Evolutionary conservation across 2,797 vertebrate species (phyloP), one percentile per base, ranked within the genome.

Genomic region (Pipistrellus nathusii): DNA sequence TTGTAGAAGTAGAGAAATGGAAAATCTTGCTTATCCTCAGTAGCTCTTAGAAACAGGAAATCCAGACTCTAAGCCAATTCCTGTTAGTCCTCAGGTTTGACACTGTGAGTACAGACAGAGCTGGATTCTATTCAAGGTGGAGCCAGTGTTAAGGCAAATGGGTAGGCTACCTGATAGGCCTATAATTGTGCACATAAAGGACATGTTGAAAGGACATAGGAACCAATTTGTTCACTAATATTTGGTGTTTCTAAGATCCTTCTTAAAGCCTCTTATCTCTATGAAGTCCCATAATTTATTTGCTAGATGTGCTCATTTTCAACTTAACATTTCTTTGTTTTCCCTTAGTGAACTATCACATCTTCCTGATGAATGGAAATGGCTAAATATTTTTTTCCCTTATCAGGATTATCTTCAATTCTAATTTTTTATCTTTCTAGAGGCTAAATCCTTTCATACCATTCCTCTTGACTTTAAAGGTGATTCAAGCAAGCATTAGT

Each of bases 271-370:
- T 85, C 80, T 90, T 46, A 48, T 69, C 25, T 69, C 59, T 71
- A 0, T 46, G 6, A 51, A 17, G 23, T 13, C 25, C 51, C 76
- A 93, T 76, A 84, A 82, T 6, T 84, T 72, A 38, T 14, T 88
- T 48, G 21, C 57, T 32, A 27, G n/a, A 12, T 32, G 8, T 46
- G 35, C 18, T 85, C 64, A 72, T 85, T 82, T 88, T 38, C 66
- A 85, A 85, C 46, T 83, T 69, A 71, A 35, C 23, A 25, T 85
- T 72, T 73, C 9, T 68, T 96, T 92, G 25, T 84, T 92, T 95
- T 55, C 41, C 21, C 66, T 71, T 25, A 38, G 46, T 57, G 35
- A 94, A 66, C 41, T 66, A 71, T 21, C 72, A 78, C 32, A 13
- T 72, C 46, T 82, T 59, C 55, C 57, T 83, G 88, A 32, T 64